Evolutionary conservation across 2,888 invertebrate species (phyloP).

Genomic region (Liodrosophila aerea): DNA sequence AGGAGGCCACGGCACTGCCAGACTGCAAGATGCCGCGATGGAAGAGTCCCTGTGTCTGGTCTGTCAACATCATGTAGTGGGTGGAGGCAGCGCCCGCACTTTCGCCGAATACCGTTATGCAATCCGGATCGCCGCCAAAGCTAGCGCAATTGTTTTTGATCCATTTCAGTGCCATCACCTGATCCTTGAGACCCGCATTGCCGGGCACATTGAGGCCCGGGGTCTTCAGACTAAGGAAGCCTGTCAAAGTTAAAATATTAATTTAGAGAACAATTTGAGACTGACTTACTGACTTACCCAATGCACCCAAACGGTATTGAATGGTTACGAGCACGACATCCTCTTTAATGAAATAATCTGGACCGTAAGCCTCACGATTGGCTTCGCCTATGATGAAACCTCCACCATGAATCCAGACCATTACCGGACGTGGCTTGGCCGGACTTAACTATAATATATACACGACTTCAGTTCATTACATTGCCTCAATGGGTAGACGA

Average conservation of each 20-base stretch:
- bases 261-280: background rate
- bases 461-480: background rate
- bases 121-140: constrained; percentile 84
- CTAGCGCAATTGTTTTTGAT: constrained; percentile 83
- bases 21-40: constrained; percentile 81
- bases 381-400: constrained; percentile 83
- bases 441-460: constrained; percentile 64
- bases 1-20: constrained; percentile 70
- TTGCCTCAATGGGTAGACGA: background rate
- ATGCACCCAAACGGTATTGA: constrained; percentile 83
- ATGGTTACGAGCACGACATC: constrained; percentile 83
- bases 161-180: constrained; percentile 84
- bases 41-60: constrained; percentile 82
- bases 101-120: constrained; percentile 84
- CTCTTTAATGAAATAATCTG: constrained; percentile 83
- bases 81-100: constrained; percentile 83
- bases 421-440: constrained; percentile 79
- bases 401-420: constrained; percentile 84
- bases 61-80: constrained; percentile 83
- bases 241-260: constrained; percentile 58
- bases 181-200: constrained; percentile 84
- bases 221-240: constrained; percentile 83
- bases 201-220: constrained; percentile 83
- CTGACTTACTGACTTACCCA: constrained; percentile 67
- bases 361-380: constrained; percentile 80